Evolutionary conservation across 2,888 invertebrate species (phyloP).

Genomic region (Metallyticus violacea): DNA sequence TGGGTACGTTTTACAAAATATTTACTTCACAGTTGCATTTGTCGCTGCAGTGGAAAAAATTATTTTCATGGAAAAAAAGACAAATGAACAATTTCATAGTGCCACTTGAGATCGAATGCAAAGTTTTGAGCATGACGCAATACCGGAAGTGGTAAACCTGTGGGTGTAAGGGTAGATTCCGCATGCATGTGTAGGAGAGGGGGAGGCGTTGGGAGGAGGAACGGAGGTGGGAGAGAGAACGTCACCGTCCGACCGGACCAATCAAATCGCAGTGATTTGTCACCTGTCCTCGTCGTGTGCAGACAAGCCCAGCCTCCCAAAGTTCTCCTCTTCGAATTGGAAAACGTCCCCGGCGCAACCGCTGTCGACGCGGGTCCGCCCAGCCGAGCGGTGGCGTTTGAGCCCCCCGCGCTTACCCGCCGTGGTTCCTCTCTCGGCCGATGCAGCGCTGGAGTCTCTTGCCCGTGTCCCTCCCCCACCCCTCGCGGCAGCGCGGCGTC

Average conservation of each 20-base stretch:
- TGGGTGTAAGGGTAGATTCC: background rate
- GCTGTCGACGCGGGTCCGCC: conserved; percentile 11
- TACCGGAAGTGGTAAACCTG: conserved; percentile 1
- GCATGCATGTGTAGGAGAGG: background rate
- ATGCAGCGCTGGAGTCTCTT: background rate
- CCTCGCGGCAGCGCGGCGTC: conserved; percentile 1
- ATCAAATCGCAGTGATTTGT: conserved; percentile 34
- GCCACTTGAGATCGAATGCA: background rate
- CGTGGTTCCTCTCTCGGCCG: background rate
- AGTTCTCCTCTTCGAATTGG: conserved; percentile 25
- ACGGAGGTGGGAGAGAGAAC: conserved; percentile 20
- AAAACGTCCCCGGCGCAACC: conserved; percentile 20
- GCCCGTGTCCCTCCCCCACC: background rate
- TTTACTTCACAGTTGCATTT: too few relatives aligned
- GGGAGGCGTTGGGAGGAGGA: background rate
- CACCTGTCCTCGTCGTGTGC: conserved; percentile 30
- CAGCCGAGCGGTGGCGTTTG: background rate
- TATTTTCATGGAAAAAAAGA: too few relatives aligned
- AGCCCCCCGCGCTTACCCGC: background rate
- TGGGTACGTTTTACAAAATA: too few relatives aligned
- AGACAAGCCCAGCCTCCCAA: conserved; percentile 25
- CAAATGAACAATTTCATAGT: background rate
- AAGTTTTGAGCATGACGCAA: background rate
- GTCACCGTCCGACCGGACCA: conserved; percentile 42
- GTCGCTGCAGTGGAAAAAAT: too few relatives aligned